Conservation (phyloP, 2,113 vertebrate genomes). For the Eubucco bourcierii region DNA sequence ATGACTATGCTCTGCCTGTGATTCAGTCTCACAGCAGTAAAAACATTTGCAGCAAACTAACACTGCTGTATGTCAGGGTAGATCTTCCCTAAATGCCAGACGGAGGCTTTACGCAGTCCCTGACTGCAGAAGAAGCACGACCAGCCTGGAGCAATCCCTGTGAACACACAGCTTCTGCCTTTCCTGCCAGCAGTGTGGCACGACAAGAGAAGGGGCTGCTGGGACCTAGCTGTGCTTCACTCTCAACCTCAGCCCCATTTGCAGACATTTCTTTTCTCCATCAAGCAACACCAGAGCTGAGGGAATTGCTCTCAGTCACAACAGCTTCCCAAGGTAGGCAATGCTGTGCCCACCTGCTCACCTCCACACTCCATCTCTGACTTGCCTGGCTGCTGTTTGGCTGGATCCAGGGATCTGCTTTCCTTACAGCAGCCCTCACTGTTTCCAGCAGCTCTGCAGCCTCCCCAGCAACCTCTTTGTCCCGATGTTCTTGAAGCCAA, state of each 20-base stretch:
- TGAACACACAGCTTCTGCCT: background rate
- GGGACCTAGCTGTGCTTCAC: background rate
- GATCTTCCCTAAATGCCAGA: background rate
- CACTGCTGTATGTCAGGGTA: background rate
- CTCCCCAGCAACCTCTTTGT: background rate
- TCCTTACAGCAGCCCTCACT: background rate
- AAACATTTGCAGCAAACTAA: background rate
- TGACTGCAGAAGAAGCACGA: background rate
- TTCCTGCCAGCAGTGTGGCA: rapidly evolving
- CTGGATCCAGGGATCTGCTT: background rate
- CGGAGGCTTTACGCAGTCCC: background rate
- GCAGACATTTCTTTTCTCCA: background rate
- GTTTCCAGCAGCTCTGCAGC: background rate
- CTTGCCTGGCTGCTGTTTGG: background rate
- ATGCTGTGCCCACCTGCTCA: rapidly evolving
- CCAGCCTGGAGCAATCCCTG: rapidly evolving
- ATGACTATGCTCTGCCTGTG: conserved; percentile 5
- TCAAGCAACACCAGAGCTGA: background rate
- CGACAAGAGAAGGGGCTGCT: rapidly evolving
- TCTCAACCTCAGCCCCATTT: background rate
- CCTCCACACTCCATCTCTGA: background rate
- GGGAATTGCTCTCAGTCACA: background rate
- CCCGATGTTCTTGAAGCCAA: conserved; percentile 1
- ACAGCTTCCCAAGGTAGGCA: background rate
- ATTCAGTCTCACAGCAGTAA: background rate